Evolutionary conservation across 2,797 vertebrate species (phyloP).

Genomic region (Lacerta bilineata): DNA sequence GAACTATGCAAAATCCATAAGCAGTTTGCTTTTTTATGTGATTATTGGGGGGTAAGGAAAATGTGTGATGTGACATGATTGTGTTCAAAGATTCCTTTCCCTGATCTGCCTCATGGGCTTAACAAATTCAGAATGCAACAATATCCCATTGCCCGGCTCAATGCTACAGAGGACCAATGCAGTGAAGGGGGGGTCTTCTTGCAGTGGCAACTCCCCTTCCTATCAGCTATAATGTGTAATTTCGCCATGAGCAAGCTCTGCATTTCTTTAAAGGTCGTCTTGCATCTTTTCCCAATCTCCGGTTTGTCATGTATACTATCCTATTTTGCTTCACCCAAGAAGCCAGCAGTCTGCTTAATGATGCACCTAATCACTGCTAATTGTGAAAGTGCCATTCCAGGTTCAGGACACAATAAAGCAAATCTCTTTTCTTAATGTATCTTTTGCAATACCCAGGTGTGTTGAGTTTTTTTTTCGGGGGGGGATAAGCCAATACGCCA

Average conservation of each 20-base stretch:
- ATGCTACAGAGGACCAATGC: background rate
- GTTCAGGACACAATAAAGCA: background rate
- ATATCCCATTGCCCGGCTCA: background rate
- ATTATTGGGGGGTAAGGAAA: too few relatives aligned
- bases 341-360: background rate
- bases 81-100: too few relatives aligned
- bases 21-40: too few relatives aligned
- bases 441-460: background rate
- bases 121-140: background rate
- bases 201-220: background rate
- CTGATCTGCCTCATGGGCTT: background rate
- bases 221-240: background rate
- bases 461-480: background rate
- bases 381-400: background rate
- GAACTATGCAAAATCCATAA: too few relatives aligned
- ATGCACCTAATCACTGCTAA: background rate
- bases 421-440: accelerated
- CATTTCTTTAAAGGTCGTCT: background rate
- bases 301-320: accelerated
- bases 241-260: background rate
- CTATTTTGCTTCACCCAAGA: accelerated
- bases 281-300: too few relatives aligned
- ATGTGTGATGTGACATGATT: too few relatives aligned
- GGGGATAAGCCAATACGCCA: accelerated
- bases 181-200: background rate